These are phyloP conservation scores for Leptopilina myrica DNA, from an alignment of 2,888 invertebrate species.

Conservation along the genomic window DNA sequence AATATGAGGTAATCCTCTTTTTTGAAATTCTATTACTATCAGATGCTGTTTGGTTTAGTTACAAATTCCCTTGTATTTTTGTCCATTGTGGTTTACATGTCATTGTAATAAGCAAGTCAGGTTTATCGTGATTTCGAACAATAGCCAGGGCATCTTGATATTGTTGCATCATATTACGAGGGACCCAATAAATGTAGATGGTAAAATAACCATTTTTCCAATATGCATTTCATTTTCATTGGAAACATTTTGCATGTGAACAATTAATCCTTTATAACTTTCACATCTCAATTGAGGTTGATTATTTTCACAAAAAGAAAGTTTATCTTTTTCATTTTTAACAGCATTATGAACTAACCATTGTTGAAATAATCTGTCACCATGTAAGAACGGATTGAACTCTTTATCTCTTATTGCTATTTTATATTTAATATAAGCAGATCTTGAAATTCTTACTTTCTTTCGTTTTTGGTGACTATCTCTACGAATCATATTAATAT, in stretches of 20 bases:
- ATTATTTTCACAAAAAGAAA: conserved; percentile 45
- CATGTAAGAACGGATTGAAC: conserved; percentile 18
- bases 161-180: conserved; percentile 38
- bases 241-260: conserved; percentile 59
- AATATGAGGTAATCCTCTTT: conserved; percentile 6
- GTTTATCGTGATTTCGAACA: conserved; percentile 15
- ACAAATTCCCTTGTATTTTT: conserved; percentile 55
- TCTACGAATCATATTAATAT: no score
- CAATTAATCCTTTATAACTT: conserved; percentile 58
- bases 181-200: conserved; percentile 52
- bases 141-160: conserved; percentile 57
- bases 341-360: conserved; percentile 47
- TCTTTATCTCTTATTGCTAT: conserved; percentile 41
- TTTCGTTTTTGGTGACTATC: conserved; percentile 38
- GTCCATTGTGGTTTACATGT: conserved; percentile 43
- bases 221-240: conserved; percentile 49
- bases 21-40: neutral
- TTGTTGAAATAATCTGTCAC: conserved; percentile 49
- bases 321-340: conserved; percentile 63
- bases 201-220: conserved; percentile 62
- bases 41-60: conserved; percentile 49
- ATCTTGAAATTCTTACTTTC: conserved; percentile 38
- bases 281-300: conserved; percentile 50
- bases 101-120: no score
- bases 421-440: conserved; percentile 32